Conservation (phyloP, 2,888 invertebrate genomes). For the Aspidapion aeneum region DNA sequence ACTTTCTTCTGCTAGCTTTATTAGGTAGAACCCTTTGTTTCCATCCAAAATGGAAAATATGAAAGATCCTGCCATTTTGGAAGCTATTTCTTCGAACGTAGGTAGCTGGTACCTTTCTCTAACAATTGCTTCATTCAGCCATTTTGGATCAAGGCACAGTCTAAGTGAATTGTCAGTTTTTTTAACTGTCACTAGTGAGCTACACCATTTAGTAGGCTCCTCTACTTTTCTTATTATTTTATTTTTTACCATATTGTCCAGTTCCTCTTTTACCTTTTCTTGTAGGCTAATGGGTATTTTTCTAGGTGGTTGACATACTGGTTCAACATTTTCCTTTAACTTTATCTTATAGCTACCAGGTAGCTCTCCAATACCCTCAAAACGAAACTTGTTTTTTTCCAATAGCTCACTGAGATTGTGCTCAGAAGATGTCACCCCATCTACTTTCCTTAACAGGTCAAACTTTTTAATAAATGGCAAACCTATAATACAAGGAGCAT, state of each 20-base stretch:
- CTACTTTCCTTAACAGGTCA: not conserved
- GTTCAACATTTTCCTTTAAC: not conserved
- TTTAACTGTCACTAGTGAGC: slow-evolving; percentile 3
- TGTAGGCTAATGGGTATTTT: slow-evolving; percentile 7
- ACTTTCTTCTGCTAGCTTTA: slow-evolving; percentile 5
- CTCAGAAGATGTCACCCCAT: not conserved
- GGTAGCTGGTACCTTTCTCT: slow-evolving; percentile 1
- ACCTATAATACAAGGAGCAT: slow-evolving; percentile 9
- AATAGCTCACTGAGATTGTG: not conserved
- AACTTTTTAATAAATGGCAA: slow-evolving; percentile 1
- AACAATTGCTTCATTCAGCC: not conserved
- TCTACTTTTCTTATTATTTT: not conserved
- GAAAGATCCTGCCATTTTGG: slow-evolving; percentile 10
- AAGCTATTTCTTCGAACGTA: not conserved
- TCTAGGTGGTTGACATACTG: slow-evolving; percentile 4
- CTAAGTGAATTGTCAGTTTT: not conserved
- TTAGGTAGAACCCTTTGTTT: slow-evolving; percentile 9
- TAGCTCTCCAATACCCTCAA: not conserved
- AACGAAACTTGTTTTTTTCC: not conserved
- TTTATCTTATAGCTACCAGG: not conserved
- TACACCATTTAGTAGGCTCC: slow-evolving; percentile 2
- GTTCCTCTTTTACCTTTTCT: not conserved
- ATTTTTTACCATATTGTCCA: slow-evolving; percentile 2
- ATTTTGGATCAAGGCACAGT: not conserved
- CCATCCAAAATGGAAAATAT: slow-evolving; percentile 11